phyloP scores from a whole-genome alignment of 1,140 invertebrate genomes.

The Proctacanthus coquilletti region DNA sequence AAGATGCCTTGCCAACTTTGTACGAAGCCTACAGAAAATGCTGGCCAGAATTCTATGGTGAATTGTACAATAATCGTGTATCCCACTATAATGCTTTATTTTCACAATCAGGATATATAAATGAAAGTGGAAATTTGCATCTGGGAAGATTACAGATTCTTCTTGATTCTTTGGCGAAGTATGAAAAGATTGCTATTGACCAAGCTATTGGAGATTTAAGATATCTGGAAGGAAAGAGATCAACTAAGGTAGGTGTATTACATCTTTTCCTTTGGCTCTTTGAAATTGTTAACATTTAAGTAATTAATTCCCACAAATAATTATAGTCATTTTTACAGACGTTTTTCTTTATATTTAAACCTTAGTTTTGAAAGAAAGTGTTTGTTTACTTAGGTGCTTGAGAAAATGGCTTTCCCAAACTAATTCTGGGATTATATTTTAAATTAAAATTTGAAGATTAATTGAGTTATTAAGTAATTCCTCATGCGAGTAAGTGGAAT shows the following conservation, averaged over 20 bases:
- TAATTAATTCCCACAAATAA: no score
- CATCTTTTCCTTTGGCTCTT: no score
- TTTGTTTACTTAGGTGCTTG: no score
- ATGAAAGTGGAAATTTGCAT: slow-evolving; percentile 76
- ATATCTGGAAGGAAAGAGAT: slow-evolving; percentile 65
- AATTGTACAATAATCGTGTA: slow-evolving; percentile 24
- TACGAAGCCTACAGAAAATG: slow-evolving; percentile 80
- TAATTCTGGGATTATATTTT: no score
- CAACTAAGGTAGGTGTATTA: no score
- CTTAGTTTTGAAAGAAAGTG: no score
- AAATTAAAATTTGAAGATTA: no score
- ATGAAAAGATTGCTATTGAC: slow-evolving; percentile 73
- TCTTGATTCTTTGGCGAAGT: slow-evolving; percentile 55
- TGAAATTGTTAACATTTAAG: slow-evolving; percentile 2
- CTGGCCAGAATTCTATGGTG: slow-evolving; percentile 72
- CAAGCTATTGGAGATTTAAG: slow-evolving; percentile 73
- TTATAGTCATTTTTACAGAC: no score
- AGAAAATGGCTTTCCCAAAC: no score
- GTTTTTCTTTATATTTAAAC: no score
- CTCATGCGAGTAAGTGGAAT: no score
- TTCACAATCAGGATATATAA: slow-evolving; percentile 71
- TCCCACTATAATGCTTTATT: background rate
- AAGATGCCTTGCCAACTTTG: slow-evolving; percentile 71
- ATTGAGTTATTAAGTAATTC: no score
- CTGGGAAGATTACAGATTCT: slow-evolving; percentile 75